Conservation (phyloP, 2,888 invertebrate species). For the Scrobipalpa costella region DNA sequence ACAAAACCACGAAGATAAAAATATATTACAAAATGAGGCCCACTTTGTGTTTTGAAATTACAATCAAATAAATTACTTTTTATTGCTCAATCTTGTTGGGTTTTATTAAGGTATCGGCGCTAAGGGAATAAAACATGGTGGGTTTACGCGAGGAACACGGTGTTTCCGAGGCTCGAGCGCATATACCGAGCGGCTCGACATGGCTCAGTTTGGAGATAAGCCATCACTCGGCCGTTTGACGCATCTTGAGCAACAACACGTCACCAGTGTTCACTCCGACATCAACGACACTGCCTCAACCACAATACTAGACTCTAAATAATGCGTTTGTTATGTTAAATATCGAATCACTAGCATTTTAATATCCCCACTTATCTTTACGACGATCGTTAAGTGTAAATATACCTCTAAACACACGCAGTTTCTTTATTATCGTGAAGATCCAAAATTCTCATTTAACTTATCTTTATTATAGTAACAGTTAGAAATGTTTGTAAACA, state of each 20-base stretch:
- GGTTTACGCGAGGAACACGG: conserved; percentile 73
- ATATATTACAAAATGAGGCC: conserved; percentile 79
- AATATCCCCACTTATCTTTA: conserved; percentile 33
- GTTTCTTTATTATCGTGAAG: conserved; percentile 31
- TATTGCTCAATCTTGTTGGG: conserved; percentile 81
- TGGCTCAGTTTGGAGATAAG: conserved; percentile 70
- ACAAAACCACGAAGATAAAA: conserved; percentile 79
- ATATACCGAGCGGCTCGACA: conserved; percentile 67
- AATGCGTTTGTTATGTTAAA: conserved; percentile 36
- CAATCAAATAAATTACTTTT: conserved; percentile 81
- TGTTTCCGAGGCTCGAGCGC: conserved; percentile 57
- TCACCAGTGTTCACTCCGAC: conserved; percentile 48
- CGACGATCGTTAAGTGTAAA: conserved; percentile 34
- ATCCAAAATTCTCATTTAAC: conserved; percentile 33
- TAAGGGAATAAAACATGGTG: conserved; percentile 77
- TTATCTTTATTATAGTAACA: conserved; percentile 37
- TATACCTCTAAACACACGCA: conserved; percentile 31
- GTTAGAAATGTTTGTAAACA: conserved; percentile 38
- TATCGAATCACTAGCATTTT: conserved; percentile 29
- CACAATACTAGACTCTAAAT: conserved; percentile 27
- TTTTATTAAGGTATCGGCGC: conserved; percentile 80
- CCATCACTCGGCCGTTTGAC: conserved; percentile 62
- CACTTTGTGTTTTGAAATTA: conserved; percentile 81
- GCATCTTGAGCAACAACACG: conserved; percentile 42
- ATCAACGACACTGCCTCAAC: conserved; percentile 33